Base-by-base conservation (phyloP, 2,888 invertebrate genomes). In the Aproaerema taeniolella region DNA sequence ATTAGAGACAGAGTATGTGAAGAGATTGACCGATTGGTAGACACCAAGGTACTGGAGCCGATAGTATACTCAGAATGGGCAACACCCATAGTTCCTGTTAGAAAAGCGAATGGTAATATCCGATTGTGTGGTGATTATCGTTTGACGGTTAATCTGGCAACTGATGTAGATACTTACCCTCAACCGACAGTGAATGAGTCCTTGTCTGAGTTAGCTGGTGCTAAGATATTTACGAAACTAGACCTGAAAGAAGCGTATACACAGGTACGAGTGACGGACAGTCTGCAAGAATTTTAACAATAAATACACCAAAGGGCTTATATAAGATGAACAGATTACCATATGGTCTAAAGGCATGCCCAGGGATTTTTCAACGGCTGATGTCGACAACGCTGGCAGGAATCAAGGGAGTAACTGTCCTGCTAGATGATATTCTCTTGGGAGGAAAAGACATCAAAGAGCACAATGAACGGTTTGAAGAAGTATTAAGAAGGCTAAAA, bases 301-400 rank as follows among this genome's bases (percentile, higher is more conserved):
- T 26, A n/a, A 26, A 26, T 26, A 26, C 26, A 3, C n/a, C 8
- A 4, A 20, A 20, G 8, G 20, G 20, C 20, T 30, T 30, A 12
- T 30, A 30, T 13, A 30, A 11, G 3, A 13, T 30, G 6, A 11
- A 30, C 9, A 11, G 30, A 4, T 13, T 30, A 2, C 15, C 15
- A 5, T 31, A 15, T 31, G 31, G 31, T 2, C 15, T 31, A 4
- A 31, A 31, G 15, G 31, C 31, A 2, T 9, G 31, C n/a, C 31
- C 31, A 3, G 31, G 31, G 8, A 31, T 31, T 9, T 31, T 31
- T n/a, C 31, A 31, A n/a, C 14, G 31, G 31, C n/a, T 31, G 12
- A 31, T 31, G 31, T 15, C 31, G 31, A 4, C 31, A 31, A 6
- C 15, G 7, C 15, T 31, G n/a, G 31, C 31, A 9, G 31, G 31